Base-by-base conservation (phyloP, 2,888 invertebrate species). In the Girardia tigrina region DNA sequence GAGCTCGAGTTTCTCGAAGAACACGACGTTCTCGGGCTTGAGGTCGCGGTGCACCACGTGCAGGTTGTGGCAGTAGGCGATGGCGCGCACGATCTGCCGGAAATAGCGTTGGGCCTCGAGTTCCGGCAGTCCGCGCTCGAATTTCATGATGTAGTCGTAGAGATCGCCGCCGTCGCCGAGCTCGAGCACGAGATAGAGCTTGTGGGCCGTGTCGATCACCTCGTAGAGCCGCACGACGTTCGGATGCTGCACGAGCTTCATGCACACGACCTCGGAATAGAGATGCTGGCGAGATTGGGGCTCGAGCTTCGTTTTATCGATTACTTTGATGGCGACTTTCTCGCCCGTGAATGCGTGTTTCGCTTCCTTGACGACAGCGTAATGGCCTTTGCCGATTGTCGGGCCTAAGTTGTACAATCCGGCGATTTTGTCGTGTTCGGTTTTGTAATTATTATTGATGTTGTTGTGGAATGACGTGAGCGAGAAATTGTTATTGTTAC, bases 1-100 rank as follows among this genome's bases (percentile, higher is more conserved):
- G 83, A 93, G 89, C 77, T 94, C 94, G 74, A 92, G 87, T 86
- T 94, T 92, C 86, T 95, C 93, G 85, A 98, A 98, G 86, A 97
- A 97, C 73, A 99, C 94, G 77, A 98, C 97, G 87, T 99, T 98
- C 86, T 98, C 98, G 16, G 97, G 98, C 86, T 98, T 98, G 79
- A 98, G 87, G 86, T 98, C 98, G 79, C 98, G 88, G 82, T 91
- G 91, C 20, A 90, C 88, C 28, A 90, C 90, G 83, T 90, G 90
- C 78, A 91, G 88, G 86, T 92, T 90, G 87, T 98, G 98, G 86
- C 98, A 98, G 85, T 95, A 88, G 79, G 93, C 91, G 84, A 98
- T 97, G 80, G 97, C 97, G 81, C 92, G 89, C 78, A 98, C 92
- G 82, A 98, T 97, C 88, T 98, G 88, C 78, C 90, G 89, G 86